These are phyloP conservation scores for Dermatemys mawii DNA, from an alignment of 2,113 vertebrate species.

Conservation along the genomic window DNA sequence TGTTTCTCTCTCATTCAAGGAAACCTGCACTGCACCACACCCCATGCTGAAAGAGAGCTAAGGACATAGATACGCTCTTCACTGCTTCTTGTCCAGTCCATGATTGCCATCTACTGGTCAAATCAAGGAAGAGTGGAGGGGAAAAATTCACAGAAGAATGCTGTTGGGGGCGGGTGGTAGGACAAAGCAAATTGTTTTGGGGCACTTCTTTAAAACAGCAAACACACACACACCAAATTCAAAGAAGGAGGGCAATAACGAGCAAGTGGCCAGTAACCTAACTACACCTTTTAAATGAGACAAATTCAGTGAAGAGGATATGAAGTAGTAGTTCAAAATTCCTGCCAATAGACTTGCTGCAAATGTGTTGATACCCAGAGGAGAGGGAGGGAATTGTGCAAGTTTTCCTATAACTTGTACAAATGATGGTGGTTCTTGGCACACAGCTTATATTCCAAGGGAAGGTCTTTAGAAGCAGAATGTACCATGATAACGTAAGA, in stretches of 20 bases:
- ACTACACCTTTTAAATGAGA: neutral
- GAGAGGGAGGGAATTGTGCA: neutral
- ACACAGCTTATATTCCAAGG: neutral
- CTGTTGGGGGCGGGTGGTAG: neutral
- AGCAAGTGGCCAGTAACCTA: neutral
- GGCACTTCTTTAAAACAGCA: neutral
- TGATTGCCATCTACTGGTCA: conserved; percentile 1
- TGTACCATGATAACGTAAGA: neutral
- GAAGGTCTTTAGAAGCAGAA: neutral
- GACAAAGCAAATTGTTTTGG: neutral
- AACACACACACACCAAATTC: neutral
- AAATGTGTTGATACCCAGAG: neutral
- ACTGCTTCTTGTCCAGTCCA: neutral
- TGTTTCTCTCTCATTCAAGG: neutral
- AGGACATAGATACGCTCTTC: neutral
- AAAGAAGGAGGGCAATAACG: neutral
- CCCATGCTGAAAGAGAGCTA: neutral
- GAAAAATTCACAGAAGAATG: neutral
- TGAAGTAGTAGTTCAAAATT: neutral
- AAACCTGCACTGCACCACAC: neutral
- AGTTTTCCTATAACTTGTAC: neutral
- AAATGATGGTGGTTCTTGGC: neutral
- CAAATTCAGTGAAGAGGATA: neutral
- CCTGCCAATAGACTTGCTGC: neutral
- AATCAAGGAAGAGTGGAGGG: neutral